Evolutionary conservation across 2,888 invertebrate species (phyloP).

Genomic region (Campoplex nolae): DNA sequence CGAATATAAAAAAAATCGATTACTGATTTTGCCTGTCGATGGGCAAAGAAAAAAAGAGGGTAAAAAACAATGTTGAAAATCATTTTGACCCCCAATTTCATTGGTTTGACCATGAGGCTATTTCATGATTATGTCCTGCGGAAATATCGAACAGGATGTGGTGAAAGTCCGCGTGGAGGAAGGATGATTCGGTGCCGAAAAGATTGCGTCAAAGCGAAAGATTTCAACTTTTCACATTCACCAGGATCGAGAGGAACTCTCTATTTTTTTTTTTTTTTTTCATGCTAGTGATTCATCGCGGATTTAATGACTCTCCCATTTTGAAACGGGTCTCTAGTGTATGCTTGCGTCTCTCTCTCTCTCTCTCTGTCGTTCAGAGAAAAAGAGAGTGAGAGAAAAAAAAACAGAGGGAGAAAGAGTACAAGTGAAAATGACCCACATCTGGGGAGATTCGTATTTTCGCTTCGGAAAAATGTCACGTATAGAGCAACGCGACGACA

Average conservation of each 20-base stretch:
- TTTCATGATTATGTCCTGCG: not conserved
- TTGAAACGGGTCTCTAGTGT: slow-evolving; percentile 1
- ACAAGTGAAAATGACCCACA: slow-evolving; percentile 64
- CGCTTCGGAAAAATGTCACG: slow-evolving; percentile 44
- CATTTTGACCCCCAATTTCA: not conserved
- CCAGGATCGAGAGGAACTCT: slow-evolving; percentile 30
- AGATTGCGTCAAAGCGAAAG: slow-evolving; percentile 51
- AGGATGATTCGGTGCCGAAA: slow-evolving; percentile 26
- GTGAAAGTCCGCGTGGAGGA: slow-evolving; percentile 56
- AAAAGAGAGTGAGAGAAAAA: slow-evolving; percentile 20
- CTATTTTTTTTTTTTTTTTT: slow-evolving; percentile 13
- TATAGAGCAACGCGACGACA: not conserved
- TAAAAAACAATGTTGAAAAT: not conserved
- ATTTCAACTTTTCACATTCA: slow-evolving; percentile 23
- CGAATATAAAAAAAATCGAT: slow-evolving; percentile 12
- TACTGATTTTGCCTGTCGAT: too few relatives aligned
- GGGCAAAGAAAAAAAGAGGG: not conserved
- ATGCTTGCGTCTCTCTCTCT: not conserved
- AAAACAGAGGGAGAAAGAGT: not conserved
- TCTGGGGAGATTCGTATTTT: slow-evolving; percentile 45
- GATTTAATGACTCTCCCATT: slow-evolving; percentile 17
- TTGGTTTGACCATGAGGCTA: not conserved
- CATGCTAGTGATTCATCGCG: slow-evolving; percentile 12
- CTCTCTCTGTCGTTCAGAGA: slow-evolving; percentile 9
- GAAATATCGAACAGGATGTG: slow-evolving; percentile 60